phyloP scores from a whole-genome alignment of 2,888 invertebrate species.

The Scaptomyza cyrtandrae region DNA sequence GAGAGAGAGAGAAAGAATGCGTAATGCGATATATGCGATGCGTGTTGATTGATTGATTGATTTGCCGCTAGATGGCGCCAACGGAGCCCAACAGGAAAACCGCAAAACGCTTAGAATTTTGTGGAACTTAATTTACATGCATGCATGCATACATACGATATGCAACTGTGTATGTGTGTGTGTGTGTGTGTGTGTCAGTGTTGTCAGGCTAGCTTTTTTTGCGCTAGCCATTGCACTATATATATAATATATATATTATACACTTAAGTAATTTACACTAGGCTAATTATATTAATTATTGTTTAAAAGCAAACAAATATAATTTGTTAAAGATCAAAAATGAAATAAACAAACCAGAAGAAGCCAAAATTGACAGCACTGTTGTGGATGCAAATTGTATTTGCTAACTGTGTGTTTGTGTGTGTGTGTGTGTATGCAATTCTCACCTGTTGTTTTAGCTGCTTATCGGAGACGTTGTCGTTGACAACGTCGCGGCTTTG shows the following conservation, averaged over 20 bases:
- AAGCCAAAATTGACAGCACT: slow-evolving; percentile 2
- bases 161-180: slow-evolving; percentile 2
- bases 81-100: slow-evolving; percentile 49
- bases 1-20: neutral
- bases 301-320: no score
- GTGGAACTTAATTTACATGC: slow-evolving; percentile 30
- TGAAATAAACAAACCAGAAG: neutral
- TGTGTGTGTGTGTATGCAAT: slow-evolving; percentile 9
- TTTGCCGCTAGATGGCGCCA: slow-evolving; percentile 67
- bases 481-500: slow-evolving; percentile 55
- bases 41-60: slow-evolving; percentile 10
- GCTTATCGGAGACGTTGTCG: slow-evolving; percentile 63
- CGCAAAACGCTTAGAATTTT: slow-evolving; percentile 50
- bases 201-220: neutral
- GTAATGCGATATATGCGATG: slow-evolving; percentile 5
- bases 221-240: no score
- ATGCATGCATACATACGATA: neutral
- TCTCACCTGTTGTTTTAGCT: slow-evolving; percentile 61
- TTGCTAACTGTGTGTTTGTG: neutral
- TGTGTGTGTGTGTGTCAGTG: slow-evolving; percentile 3
- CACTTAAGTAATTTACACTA: no score
- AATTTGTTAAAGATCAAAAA: no score
- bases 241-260: no score
- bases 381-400: slow-evolving; percentile 6
- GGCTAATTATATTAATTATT: neutral